Evolutionary conservation across 2,113 vertebrate genomes (phyloP), one percentile per base, ranked within the genome.

Genomic region (Condylura cristata): DNA sequence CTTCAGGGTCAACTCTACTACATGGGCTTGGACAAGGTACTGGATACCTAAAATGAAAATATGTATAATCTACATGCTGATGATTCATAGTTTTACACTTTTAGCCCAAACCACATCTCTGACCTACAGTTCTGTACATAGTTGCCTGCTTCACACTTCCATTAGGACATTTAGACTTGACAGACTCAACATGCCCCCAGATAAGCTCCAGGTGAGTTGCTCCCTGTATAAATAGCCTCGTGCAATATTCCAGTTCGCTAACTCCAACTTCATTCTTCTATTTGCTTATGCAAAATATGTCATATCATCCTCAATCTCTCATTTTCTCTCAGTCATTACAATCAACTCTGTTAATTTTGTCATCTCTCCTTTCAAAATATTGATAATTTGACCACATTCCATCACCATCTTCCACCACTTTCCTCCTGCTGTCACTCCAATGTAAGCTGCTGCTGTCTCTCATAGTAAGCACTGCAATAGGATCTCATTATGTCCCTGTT

Each of bases 31-130:
- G 18, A 74, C 16, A n/a, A 76, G 13, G 34, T 60, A 66, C 13
- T 75, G 76, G 81, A 78, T n/a, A 86, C 44, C 44, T 75, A 84
- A 90, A 68, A 41, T 87, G n/a, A 86, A 82, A 48, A 72, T 17
- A 37, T 30, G 5, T 30, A 28, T 28, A 76, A 41, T 44, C 16
- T 20, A 41, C 0, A 14, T 3, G 26, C 2, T 48, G 17, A 80
- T 56, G n/a, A 28, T 20, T 74, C 20, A 30, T 7, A 39, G 0
- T 39, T 88, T 85, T 63, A 37, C 34, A 65, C 11, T 41, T 86
- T 72, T 41, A 94, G 17, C 22, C 12, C 34, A 60, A 39, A 74
- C 30, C 41, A 8, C 30, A 51, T 58, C 24, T 60, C 30, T 71
- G 9, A 89, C 44, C 30, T 81, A 34, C 6, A 34, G 14, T 60